Base-by-base conservation (phyloP, 1,140 invertebrate genomes). In the Drosophila bipectinata region DNA sequence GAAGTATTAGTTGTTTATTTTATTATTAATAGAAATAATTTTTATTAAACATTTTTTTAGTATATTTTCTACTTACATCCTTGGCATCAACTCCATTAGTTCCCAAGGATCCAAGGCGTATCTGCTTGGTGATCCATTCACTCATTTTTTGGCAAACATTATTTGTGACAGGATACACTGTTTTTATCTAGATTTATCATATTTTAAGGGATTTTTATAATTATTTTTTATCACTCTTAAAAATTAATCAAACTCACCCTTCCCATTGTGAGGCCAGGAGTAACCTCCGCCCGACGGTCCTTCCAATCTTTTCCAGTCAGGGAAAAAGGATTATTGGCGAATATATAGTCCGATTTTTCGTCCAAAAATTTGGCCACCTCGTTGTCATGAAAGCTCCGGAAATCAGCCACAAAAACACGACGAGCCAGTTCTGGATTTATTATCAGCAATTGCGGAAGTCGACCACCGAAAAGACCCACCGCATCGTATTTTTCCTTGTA, bases 261-360 rank as follows among this genome's bases (percentile, higher is more conserved):
- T 74, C 92, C 85, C 6, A 90, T 83, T 6, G 93, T 94, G 47
- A 94, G 92, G 3, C 93, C 93, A 7, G 94, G 93, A 26, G 93
- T 94, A 12, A 94, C 87, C 53, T 94, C 92, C 6, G 87, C 90
- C 32, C 94, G 80, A 8, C 93, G 91, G n/a, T 92, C 72, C 71
- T 94, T 94, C 94, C 94, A 95, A 41, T 79, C 64, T n/a, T 93
- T 90, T 14, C 92, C 93, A 9, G 75, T 77, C 28, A 92, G 54
- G 3, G 90, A 41, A 58, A 93, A 93, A 0, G 92, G 92, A 77
- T 93, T 93, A 14, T 84, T 79, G 28, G 85, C 92, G 32, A 93
- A 81, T 21, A 93, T 90, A 5, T 90, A 91, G 73, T 94, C 93
- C 0, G 73, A 56, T n/a, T 93, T 75, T 37, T 91, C 74, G 41